A percentile compares a stretch with the other conserved stretches of the same genome.
phyloP scores from a whole-genome alignment of 2,888 invertebrate species.

The Polydrusus cervinus region DNA sequence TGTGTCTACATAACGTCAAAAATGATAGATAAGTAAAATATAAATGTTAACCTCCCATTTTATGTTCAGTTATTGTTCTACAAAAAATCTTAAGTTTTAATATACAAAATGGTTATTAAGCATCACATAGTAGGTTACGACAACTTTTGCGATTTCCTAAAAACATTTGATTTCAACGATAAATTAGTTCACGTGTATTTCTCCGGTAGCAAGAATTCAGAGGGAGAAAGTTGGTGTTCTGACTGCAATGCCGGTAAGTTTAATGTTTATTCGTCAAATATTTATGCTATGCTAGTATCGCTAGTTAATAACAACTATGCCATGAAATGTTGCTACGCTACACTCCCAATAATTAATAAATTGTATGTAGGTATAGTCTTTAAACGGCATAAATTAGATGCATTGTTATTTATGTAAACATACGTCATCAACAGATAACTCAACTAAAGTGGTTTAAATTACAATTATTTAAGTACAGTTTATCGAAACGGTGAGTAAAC shows the following conservation, averaged over 20 bases:
- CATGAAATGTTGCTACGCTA: neutral
- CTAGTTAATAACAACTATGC: neutral
- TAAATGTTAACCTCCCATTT: neutral
- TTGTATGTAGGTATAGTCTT: too few species aligned
- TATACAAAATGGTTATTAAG: conserved; percentile 41
- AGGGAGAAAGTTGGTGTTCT: conserved; percentile 90
- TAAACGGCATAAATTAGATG: too few species aligned
- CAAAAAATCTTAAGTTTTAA: neutral
- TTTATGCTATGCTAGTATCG: conserved; percentile 9
- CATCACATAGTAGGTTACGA: conserved; percentile 75
- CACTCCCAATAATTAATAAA: neutral
- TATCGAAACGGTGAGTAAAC: too few species aligned
- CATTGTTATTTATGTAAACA: too few species aligned
- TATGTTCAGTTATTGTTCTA: neutral
- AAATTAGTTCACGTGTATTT: conserved; percentile 76
- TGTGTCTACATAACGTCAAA: conserved; percentile 15
- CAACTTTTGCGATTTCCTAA: conserved; percentile 75
- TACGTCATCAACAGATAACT: too few species aligned
- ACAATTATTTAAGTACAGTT: too few species aligned
- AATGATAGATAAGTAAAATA: conserved; percentile 12
- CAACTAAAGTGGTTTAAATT: too few species aligned
- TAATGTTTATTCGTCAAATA: neutral
- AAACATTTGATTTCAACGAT: conserved; percentile 71
- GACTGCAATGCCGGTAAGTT: conserved; percentile 87
- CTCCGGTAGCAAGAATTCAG: conserved; percentile 77